Evolutionary conservation across 2,888 invertebrate species (phyloP).

Genomic region (Alloplasta piceator): DNA sequence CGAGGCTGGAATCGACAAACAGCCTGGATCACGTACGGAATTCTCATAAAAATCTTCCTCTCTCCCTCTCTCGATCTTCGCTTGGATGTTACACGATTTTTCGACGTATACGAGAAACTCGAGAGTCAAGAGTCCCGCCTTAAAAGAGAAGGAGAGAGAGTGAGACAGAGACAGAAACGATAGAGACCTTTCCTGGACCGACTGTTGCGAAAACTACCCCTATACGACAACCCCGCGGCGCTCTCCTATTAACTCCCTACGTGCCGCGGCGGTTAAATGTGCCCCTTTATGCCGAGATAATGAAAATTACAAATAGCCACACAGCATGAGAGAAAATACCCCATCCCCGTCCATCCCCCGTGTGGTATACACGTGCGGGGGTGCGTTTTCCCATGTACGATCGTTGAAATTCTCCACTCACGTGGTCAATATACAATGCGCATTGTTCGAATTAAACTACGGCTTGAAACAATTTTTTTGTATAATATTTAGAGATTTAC

Average conservation of each 20-base stretch:
- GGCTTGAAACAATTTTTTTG: neutral
- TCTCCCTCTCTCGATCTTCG: constrained; percentile 9
- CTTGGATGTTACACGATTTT: constrained; percentile 34
- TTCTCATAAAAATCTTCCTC: constrained; percentile 35
- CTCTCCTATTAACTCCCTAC: constrained; percentile 82
- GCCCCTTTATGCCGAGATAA: constrained; percentile 81
- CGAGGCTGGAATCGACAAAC: constrained; percentile 80
- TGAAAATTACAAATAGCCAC: constrained; percentile 83
- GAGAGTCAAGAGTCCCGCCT: constrained; percentile 44
- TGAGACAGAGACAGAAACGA: constrained; percentile 39
- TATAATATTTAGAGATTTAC: too few relatives aligned
- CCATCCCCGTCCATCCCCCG: neutral
- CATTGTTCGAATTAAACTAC: neutral
- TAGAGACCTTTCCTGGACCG: constrained; percentile 55
- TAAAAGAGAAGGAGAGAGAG: constrained; percentile 44
- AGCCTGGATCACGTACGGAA: constrained; percentile 56
- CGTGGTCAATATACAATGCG: neutral
- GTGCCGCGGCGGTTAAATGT: constrained; percentile 81
- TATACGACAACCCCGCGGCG: constrained; percentile 59
- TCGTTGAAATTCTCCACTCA: neutral
- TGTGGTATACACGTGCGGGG: constrained; percentile 72
- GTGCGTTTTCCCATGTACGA: constrained; percentile 46
- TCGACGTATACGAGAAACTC: constrained; percentile 14
- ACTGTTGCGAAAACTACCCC: constrained; percentile 48
- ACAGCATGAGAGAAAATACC: constrained; percentile 30